Base-by-base conservation (phyloP, 2,888 invertebrate species). In the Troides helena region DNA sequence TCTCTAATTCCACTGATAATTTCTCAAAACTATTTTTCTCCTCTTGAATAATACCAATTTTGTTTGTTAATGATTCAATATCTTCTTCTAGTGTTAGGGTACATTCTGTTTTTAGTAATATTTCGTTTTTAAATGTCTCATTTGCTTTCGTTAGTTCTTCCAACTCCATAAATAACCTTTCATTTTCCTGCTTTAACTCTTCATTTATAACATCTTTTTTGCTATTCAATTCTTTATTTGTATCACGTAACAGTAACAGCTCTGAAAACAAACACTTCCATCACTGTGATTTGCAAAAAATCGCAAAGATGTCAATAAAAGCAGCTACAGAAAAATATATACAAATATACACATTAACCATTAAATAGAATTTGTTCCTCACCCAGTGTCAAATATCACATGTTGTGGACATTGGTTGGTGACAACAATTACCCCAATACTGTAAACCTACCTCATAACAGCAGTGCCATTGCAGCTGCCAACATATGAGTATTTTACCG, bases 131-230 rank as follows among this genome's bases (percentile, higher is more conserved):
- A 17, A 70, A 18, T 17, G 18, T 50, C 56, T 56, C 46, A 21
- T 57, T 62, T 18, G 64, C 58, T 21, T 18, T 30, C 4, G 25
- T 60, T 36, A 53, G n/a, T 60, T 70, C 62, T 53, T 60, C 62
- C 23, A 66, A 12, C 25, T 25, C 12, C 39, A 67, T 68, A 69
- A 18, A 36, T n/a, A 70, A 18, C 18, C 12, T 53, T 25, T 66
- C 62, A 17, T 66, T 46, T 58, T 69, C 57, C 21, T 62, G 58
- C n/a, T 46, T 62, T 14, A 62, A 36, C 50, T 46, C 23, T 6
- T 62, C 62, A 59, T 53, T 65, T 17, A 62, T 59, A 25, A 68
- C 30, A 23, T 70, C 50, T 43, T 57, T 62, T 53, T 63, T 62
- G 43, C 18, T 61, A 67, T 46, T 65, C 65, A 61, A 65, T 61